Conservation (phyloP, 2,888 invertebrate species). For the Atethmia centrago region DNA sequence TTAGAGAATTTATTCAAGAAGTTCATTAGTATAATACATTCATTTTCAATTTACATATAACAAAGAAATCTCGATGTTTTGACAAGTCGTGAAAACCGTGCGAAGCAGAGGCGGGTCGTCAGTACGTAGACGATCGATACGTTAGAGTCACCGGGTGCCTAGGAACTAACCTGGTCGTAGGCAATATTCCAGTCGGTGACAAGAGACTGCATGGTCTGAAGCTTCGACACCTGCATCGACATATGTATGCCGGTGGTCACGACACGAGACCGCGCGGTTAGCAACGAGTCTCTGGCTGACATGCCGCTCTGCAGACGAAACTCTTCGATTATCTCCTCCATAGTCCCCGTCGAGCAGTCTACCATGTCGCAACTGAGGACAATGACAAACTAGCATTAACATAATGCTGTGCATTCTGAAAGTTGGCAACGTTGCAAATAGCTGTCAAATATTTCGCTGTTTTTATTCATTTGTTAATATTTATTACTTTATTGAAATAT, state of each 20-base stretch:
- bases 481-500: neutral
- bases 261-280: slow-evolving; percentile 66
- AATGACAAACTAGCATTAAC: too few species aligned
- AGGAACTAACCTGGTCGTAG: slow-evolving; percentile 66
- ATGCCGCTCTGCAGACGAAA: slow-evolving; percentile 73
- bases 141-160: too few species aligned
- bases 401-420: neutral
- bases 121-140: too few species aligned
- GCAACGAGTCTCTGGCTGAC: slow-evolving; percentile 49
- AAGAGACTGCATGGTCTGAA: slow-evolving; percentile 78
- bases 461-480: neutral
- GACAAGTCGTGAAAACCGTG: too few species aligned
- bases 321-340: slow-evolving; percentile 77
- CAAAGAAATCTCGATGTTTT: too few species aligned
- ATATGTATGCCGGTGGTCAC: slow-evolving; percentile 70
- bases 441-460: neutral
- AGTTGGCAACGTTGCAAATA: neutral
- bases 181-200: slow-evolving; percentile 74
- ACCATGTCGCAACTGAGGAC: slow-evolving; percentile 83
- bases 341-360: slow-evolving; percentile 80
- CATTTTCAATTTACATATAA: too few species aligned
- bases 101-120: too few species aligned
- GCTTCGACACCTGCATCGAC: slow-evolving; percentile 75
- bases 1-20: too few species aligned
- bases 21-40: too few species aligned